These are phyloP conservation scores for Tipula vernalis DNA, from an alignment of 2,888 invertebrate species.

Conservation along the genomic window DNA sequence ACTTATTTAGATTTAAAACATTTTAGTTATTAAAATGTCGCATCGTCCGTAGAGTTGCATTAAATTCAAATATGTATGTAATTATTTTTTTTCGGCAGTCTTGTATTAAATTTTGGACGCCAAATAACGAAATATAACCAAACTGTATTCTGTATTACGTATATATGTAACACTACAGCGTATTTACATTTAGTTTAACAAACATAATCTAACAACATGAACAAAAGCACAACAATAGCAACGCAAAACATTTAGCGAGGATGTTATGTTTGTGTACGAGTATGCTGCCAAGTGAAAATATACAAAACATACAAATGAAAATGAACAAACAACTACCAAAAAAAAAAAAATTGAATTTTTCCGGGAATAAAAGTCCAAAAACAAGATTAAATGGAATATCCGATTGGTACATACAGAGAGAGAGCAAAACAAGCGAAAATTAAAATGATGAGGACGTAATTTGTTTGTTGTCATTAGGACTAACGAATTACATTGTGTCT, in stretches of 20 bases:
- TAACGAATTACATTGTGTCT: neutral
- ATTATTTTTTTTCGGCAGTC: neutral
- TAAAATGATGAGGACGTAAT: neutral
- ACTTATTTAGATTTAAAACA: neutral
- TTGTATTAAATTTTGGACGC: neutral
- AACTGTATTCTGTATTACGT: neutral
- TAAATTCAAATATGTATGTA: neutral
- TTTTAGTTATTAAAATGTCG: neutral
- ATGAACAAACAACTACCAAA: neutral
- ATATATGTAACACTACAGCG: neutral
- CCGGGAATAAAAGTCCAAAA: neutral
- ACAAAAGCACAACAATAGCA: neutral
- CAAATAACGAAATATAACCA: neutral
- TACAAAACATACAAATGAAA: neutral
- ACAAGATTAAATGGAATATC: neutral
- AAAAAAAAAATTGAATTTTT: neutral
- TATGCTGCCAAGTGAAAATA: neutral
- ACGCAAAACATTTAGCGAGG: neutral
- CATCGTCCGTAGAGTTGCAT: neutral
- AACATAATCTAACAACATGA: neutral
- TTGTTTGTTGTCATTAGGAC: neutral
- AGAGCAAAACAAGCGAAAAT: neutral
- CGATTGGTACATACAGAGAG: neutral
- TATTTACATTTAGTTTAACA: neutral
- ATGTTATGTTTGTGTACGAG: neutral